Evolutionary conservation across 1,140 invertebrate genomes (phyloP).

Genomic region (Sitobion miscanthi): DNA sequence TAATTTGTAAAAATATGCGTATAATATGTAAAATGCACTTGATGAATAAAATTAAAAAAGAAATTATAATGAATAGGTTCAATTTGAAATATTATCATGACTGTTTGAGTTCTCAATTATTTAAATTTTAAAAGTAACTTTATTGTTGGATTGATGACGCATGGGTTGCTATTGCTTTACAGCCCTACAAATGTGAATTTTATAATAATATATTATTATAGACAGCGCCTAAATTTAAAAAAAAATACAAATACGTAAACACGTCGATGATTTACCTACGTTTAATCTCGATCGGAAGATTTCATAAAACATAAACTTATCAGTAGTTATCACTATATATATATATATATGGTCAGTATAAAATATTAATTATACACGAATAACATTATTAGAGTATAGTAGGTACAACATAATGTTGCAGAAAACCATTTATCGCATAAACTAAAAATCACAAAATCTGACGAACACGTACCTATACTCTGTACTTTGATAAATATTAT

Average conservation of each 20-base stretch:
- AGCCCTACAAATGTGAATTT: not conserved
- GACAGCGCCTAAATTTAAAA: not conserved
- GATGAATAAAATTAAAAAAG: slow-evolving; percentile 10
- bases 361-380: not conserved
- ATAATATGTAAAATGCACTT: not conserved
- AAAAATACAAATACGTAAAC: not conserved
- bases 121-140: not conserved
- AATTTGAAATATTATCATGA: not conserved
- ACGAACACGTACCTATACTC: not conserved
- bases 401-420: too few species aligned
- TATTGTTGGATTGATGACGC: not conserved
- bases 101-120: not conserved
- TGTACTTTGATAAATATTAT: not conserved
- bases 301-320: not conserved
- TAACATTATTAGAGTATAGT: not conserved
- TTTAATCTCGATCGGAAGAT: not conserved
- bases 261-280: not conserved
- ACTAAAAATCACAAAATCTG: not conserved
- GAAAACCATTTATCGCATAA: too few species aligned
- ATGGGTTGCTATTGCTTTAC: too few species aligned
- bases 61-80: not conserved
- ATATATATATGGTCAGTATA: not conserved
- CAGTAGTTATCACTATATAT: not conserved
- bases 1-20: not conserved
- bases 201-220: not conserved